Conservation (phyloP, 2,113 vertebrate species). For the Calypte anna region DNA sequence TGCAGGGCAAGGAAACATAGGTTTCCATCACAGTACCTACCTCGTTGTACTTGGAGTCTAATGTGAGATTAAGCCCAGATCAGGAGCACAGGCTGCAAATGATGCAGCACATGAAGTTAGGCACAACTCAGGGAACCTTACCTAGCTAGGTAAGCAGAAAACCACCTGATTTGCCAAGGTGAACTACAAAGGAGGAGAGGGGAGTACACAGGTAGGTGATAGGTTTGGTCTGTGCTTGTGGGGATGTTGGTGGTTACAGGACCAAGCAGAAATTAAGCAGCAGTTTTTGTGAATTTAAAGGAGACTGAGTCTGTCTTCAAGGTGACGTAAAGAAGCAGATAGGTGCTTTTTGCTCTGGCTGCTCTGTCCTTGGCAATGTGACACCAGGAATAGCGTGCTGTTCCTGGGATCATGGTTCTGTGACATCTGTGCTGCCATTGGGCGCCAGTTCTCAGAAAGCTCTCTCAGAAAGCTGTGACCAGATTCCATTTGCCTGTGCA, state of each 20-base stretch:
- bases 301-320: background rate
- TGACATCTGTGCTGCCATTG: accelerated
- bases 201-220: no score
- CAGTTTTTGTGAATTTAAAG: background rate
- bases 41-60: background rate
- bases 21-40: background rate
- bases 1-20: accelerated
- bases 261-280: background rate
- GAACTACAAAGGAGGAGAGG: background rate
- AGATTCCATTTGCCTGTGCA: background rate
- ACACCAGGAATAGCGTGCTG: background rate
- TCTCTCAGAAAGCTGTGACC: background rate
- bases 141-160: background rate
- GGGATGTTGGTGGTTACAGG: background rate
- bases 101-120: background rate
- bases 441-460: background rate
- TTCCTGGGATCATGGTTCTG: accelerated
- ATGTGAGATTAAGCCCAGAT: background rate
- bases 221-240: background rate
- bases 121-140: background rate
- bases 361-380: background rate
- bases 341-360: background rate
- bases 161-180: background rate
- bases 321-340: background rate
- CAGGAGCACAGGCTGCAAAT: background rate